phyloP scores from a whole-genome alignment of 2,113 vertebrate genomes.

The Heterotis niloticus region DNA sequence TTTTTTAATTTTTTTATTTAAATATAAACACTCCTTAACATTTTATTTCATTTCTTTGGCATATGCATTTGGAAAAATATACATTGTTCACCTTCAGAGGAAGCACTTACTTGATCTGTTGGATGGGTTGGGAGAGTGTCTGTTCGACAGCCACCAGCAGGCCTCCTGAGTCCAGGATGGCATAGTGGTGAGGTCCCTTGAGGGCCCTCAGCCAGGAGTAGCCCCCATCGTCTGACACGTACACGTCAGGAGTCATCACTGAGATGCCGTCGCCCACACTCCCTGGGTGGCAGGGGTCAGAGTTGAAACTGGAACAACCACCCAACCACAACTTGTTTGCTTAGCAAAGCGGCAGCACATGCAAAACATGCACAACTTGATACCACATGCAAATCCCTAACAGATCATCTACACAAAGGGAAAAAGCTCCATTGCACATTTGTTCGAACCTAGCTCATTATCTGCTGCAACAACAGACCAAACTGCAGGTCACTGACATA shows the following conservation, averaged over 20 bases:
- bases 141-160: constrained; percentile 85
- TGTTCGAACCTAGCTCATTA: no score
- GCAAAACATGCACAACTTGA: background rate
- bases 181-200: constrained; percentile 83
- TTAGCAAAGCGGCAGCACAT: background rate
- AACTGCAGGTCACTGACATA: no score
- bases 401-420: background rate
- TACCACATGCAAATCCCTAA: background rate
- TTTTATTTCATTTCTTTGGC: no score
- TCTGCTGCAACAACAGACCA: no score
- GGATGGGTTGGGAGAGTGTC: constrained; percentile 62
- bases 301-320: background rate
- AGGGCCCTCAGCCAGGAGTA: constrained; percentile 83
- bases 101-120: constrained; percentile 74
- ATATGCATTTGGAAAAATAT: no score
- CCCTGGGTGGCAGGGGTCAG: constrained; percentile 56
- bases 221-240: constrained; percentile 87
- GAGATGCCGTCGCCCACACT: constrained; percentile 83
- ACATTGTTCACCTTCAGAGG: background rate
- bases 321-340: no score
- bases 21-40: no score
- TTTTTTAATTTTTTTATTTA: no score
- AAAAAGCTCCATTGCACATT: background rate
- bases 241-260: constrained; percentile 77
- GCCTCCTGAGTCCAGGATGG: constrained; percentile 88